A percentile compares a stretch with the other conserved stretches of the same genome.
These are phyloP conservation scores for Drosophila nr. medialis DNA, from an alignment of 2,888 invertebrate species.

Conservation along the genomic window DNA sequence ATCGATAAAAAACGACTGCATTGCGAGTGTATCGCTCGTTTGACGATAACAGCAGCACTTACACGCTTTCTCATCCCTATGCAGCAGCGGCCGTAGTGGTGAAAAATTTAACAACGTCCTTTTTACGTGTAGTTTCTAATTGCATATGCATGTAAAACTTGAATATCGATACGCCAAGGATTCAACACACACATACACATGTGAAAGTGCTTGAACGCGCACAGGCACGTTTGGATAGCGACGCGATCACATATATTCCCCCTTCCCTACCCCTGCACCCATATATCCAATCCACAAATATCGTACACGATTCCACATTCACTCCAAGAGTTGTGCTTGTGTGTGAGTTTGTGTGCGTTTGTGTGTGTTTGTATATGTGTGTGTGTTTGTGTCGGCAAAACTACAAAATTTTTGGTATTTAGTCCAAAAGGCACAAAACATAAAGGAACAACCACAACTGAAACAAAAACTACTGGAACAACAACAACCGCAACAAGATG, in stretches of 20 bases:
- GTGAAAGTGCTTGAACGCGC: conserved; percentile 28
- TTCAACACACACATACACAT: conserved; percentile 9
- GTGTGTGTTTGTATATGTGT: conserved; percentile 22
- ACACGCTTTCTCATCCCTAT: conserved; percentile 50
- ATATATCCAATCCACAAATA: conserved; percentile 38
- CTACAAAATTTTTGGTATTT: conserved; percentile 39
- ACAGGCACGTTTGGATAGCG: conserved; percentile 23
- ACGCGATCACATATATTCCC: conserved; percentile 28
- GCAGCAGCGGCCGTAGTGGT: conserved; percentile 61
- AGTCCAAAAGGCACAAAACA: conserved; percentile 17
- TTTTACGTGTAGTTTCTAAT: conserved; percentile 56
- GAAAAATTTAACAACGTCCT: conserved; percentile 52
- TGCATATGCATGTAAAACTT: conserved; percentile 34
- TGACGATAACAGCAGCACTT: conserved; percentile 36
- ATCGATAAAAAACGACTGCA: conserved; percentile 34
- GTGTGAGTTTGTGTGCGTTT: conserved; percentile 25
- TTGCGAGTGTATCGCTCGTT: conserved; percentile 28
- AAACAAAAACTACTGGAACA: conserved; percentile 23
- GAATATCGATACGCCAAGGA: conserved; percentile 4
- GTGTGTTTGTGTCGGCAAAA: conserved; percentile 63
- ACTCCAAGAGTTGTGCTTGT: conserved; percentile 38
- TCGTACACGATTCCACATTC: conserved; percentile 62
- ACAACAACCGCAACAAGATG: conserved; percentile 86
- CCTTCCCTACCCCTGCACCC: not conserved
- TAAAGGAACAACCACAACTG: conserved; percentile 17